These are phyloP conservation scores for Dolichotis patagonum DNA, from an alignment of 2,113 vertebrate genomes.

Conservation along the genomic window DNA sequence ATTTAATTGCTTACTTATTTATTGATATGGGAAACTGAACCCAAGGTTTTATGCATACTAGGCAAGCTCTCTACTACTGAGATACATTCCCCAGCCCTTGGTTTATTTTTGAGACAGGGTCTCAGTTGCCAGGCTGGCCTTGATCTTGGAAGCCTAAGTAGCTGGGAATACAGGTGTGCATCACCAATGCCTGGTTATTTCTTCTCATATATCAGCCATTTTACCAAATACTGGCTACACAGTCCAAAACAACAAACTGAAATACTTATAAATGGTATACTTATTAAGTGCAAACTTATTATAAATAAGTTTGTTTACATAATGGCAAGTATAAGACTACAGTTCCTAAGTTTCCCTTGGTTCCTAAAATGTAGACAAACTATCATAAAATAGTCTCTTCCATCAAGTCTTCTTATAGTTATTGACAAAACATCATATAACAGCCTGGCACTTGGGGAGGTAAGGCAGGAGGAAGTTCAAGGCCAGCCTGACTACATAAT, in stretches of 20 bases:
- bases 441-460: neutral
- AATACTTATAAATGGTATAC: neutral
- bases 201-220: neutral
- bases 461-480: neutral
- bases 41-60: neutral
- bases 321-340: neutral
- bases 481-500: neutral
- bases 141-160: neutral
- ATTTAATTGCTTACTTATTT: neutral
- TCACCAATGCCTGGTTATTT: neutral
- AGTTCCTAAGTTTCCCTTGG: neutral
- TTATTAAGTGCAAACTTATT: neutral
- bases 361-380: neutral
- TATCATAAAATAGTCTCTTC: neutral
- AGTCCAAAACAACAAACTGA: neutral
- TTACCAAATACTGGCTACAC: constrained; percentile 1
- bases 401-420: neutral
- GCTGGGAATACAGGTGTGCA: neutral
- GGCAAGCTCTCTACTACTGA: neutral
- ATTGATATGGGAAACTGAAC: neutral
- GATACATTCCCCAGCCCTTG: neutral
- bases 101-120: neutral
- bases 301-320: neutral
- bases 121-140: neutral
- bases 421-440: neutral